phyloP scores from a whole-genome alignment of 2,888 invertebrate genomes.

The Lymantria monacha region DNA sequence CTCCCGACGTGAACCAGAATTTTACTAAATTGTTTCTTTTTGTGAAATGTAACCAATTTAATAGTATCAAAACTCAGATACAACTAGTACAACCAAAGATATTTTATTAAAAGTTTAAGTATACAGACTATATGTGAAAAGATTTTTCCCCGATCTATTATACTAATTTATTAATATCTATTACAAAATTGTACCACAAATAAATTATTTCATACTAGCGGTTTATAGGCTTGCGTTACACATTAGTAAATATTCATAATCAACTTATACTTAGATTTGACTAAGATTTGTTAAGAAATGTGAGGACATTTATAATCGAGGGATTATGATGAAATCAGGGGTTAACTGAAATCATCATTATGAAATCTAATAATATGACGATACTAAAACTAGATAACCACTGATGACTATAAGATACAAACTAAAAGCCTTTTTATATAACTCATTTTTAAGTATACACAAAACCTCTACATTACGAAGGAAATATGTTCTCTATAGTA shows the following conservation, averaged over 20 bases:
- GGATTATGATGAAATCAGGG: not conserved
- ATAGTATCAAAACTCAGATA: no score
- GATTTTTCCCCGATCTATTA: no score
- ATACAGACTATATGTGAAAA: no score
- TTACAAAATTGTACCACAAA: conserved; percentile 7
- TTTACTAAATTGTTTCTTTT: no score
- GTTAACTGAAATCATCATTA: not conserved
- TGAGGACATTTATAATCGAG: no score
- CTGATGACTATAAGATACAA: not conserved
- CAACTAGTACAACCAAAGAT: no score
- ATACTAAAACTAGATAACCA: not conserved
- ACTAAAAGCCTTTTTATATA: not conserved
- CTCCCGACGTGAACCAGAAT: no score
- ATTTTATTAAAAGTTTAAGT: no score
- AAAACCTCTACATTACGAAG: not conserved
- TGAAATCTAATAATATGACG: not conserved
- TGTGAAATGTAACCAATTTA: no score
- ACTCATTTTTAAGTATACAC: not conserved
- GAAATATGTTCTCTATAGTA: not conserved
- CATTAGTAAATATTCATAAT: conserved; percentile 1
- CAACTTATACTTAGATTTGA: not conserved
- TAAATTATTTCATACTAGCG: conserved; percentile 1
- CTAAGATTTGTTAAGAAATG: not conserved
- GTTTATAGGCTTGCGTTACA: conserved; percentile 7
- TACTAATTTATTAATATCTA: conserved; percentile 2